phyloP scores from a whole-genome alignment of 2,113 vertebrate species.

The Hippoglossus stenolepis region DNA sequence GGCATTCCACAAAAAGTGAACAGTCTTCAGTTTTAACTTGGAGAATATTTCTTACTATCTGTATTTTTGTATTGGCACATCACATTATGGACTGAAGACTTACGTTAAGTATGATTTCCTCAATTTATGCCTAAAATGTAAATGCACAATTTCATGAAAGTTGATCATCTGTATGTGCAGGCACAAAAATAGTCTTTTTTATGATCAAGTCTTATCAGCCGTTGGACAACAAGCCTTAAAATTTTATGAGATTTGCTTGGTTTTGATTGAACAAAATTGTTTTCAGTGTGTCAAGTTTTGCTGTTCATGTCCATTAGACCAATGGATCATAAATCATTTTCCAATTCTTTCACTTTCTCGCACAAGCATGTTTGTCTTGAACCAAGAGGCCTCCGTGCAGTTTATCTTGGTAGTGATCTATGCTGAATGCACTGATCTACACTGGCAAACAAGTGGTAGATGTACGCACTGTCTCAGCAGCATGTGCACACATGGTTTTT shows the following conservation, averaged over 20 bases:
- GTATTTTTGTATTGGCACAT: constrained; percentile 23
- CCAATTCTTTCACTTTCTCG: constrained; percentile 1
- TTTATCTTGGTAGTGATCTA: neutral
- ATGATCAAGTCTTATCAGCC: constrained; percentile 4
- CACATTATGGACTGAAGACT: constrained; percentile 22
- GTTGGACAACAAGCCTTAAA: neutral
- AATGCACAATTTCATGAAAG: constrained; percentile 30
- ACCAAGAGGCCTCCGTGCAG: constrained; percentile 2
- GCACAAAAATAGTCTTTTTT: neutral
- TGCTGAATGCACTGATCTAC: constrained; percentile 42
- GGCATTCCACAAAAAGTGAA: constrained; percentile 35
- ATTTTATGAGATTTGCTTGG: neutral
- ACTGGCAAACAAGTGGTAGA: constrained; percentile 32
- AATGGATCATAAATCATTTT: neutral
- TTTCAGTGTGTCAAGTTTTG: neutral
- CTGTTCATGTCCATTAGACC: neutral
- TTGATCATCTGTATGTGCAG: neutral
- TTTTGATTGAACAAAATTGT: neutral
- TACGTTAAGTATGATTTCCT: constrained; percentile 3
- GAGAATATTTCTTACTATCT: neutral
- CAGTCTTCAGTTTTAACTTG: neutral
- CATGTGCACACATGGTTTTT: neutral
- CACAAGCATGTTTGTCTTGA: neutral
- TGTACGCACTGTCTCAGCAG: constrained; percentile 7
- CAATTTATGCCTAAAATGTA: constrained; percentile 18